Evolutionary conservation across 1,140 invertebrate species (phyloP), one percentile per base, ranked within the genome.

Genomic region (Dryas iulia): DNA sequence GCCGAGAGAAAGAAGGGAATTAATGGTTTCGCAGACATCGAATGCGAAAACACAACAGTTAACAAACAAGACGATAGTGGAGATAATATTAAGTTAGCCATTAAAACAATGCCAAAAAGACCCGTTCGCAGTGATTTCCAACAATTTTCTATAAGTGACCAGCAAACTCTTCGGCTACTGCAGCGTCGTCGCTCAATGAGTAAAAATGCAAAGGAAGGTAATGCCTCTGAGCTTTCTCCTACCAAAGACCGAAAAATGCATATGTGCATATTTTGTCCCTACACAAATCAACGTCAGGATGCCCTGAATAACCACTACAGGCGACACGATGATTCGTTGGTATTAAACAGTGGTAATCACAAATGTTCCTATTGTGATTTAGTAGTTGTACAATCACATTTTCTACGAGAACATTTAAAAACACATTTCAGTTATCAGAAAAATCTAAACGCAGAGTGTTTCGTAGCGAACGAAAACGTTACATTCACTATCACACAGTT

Each of bases 301-400:
- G 94, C 94, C 2, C 92, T 97, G 26, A 94, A 95, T 35, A 95
- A 95, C 76, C 97, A 98, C 77, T 94, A 95, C 56, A 95, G 94
- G 76, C 93, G 96, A 39, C 96, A 97, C 78, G 93, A 93, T 63
- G 89, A 89, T 59, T 75, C 66, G 77, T 82, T 90, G 87, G 10
- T 93, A 58, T 23, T 93, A 93, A 53, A 93, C 92, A 93, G 93
- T 60, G 93, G 93, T 63, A 88, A 92, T 84, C 93, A 96, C 81
- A 91, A 94, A 74, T 98, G 97, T 88, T 94, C 95, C n/a, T 95
- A 96, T 82, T 98, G 97, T 88, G 96, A 97, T 90, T 96, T 96
- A 84, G 95, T 95, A 21, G 96, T 96, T 2, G 94, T 95, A 0
- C 96, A 97, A 79, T 94, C 94, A 10, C 95, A 97, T 80, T 95